Conservation (phyloP, 2,113 vertebrate genomes). For the Chlorodrepanis virens region DNA sequence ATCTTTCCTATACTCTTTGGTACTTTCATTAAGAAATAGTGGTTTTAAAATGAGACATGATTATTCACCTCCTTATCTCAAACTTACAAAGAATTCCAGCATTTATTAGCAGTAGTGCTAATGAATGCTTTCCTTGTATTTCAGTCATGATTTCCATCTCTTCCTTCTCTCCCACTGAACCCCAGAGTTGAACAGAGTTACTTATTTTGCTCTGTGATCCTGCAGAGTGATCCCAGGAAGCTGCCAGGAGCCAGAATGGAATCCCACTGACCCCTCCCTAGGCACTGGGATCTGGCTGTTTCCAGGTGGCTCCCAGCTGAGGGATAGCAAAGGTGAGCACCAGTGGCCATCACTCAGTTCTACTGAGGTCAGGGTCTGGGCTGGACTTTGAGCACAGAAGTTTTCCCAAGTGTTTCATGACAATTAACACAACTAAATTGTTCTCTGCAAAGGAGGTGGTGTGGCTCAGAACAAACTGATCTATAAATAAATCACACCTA, state of each 20-base stretch:
- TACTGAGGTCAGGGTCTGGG: not conserved
- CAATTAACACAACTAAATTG: not conserved
- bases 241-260: not conserved
- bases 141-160: not conserved
- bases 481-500: not conserved
- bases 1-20: not conserved
- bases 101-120: not conserved
- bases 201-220: not conserved
- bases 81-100: not conserved
- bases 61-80: not conserved
- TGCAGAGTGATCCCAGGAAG: not conserved
- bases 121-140: not conserved
- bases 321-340: not conserved
- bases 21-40: not conserved
- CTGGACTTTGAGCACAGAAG: not conserved
- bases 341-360: not conserved
- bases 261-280: not conserved
- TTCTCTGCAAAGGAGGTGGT: not conserved
- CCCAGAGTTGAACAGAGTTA: not conserved
- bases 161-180: not conserved
- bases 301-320: not conserved
- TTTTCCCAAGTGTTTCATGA: not conserved
- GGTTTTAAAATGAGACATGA: not conserved
- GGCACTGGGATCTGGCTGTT: not conserved
- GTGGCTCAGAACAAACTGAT: not conserved